Evolutionary conservation across 1,140 invertebrate genomes (phyloP).

Genomic region (Octopus bimaculoides): DNA sequence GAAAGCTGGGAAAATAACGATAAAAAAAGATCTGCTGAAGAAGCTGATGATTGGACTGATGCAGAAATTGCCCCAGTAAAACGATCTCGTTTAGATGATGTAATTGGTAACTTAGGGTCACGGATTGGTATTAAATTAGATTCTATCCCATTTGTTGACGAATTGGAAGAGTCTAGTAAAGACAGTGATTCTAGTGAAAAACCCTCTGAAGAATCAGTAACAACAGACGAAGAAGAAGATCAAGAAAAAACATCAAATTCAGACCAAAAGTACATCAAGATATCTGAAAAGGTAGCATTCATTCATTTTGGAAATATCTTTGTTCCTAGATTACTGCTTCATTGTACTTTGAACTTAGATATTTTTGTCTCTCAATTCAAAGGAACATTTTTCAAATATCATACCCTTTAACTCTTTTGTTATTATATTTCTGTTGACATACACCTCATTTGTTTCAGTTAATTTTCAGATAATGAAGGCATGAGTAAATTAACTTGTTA

Average conservation of each 20-base stretch:
- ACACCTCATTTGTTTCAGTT: too few relatives aligned
- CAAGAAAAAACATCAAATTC: conserved; percentile 11
- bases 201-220: conserved; percentile 27
- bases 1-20: background rate
- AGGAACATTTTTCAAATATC: background rate
- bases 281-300: conserved; percentile 29
- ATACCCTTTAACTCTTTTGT: background rate
- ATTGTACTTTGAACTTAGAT: too few relatives aligned
- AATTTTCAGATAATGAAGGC: too few relatives aligned
- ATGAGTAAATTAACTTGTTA: too few relatives aligned
- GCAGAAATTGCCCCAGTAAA: conserved; percentile 17
- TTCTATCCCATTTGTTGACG: conserved; percentile 21
- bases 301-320: too few relatives aligned
- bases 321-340: too few relatives aligned
- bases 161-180: conserved; percentile 26
- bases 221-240: conserved; percentile 30
- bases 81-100: conserved; percentile 32
- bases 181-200: conserved; percentile 30
- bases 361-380: background rate
- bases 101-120: conserved; percentile 38
- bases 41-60: conserved; percentile 13
- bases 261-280: conserved; percentile 19
- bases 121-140: conserved; percentile 33
- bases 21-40: conserved; percentile 6
- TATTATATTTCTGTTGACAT: too few relatives aligned